A percentile compares a stretch with the other conserved stretches of the same genome.
Conservation (phyloP, 2,888 invertebrate genomes). For the Allygus modestus region DNA sequence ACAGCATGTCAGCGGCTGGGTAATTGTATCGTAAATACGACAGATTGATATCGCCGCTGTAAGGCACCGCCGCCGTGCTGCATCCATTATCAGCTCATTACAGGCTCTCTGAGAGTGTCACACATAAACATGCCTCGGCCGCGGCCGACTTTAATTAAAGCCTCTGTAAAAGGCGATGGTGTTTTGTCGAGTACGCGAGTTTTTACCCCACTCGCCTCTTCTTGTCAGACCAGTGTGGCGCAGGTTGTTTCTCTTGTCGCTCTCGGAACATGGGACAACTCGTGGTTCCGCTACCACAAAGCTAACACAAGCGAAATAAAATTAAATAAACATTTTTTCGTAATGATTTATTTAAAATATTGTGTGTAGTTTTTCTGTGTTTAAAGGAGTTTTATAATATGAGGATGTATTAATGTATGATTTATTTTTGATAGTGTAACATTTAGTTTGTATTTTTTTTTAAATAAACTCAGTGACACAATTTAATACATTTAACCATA, state of each 20-base stretch:
- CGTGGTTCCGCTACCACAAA: too few species aligned
- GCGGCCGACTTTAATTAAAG: constrained; percentile 44
- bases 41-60: constrained; percentile 34
- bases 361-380: too few species aligned
- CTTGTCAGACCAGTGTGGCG: not conserved
- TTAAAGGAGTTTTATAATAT: too few species aligned
- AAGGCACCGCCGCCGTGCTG: constrained; percentile 9
- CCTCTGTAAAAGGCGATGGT: constrained; percentile 31
- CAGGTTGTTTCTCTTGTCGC: not conserved
- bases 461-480: too few species aligned
- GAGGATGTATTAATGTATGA: too few species aligned
- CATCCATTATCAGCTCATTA: constrained; percentile 54
- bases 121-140: constrained; percentile 58
- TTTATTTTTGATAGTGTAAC: too few species aligned
- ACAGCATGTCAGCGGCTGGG: not conserved
- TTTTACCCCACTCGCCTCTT: constrained; percentile 15
- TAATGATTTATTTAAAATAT: too few species aligned
- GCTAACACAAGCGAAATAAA: too few species aligned
- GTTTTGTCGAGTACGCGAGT: not conserved
- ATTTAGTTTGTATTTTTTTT: too few species aligned
- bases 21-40: constrained; percentile 38
- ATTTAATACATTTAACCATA: too few species aligned
- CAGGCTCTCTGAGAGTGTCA: constrained; percentile 18
- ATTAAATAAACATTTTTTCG: too few species aligned
- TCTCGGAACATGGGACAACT: not conserved